A percentile compares a stretch with the other conserved stretches of the same genome.
These are phyloP conservation scores for Atherinosoma microstoma DNA, from an alignment of 2,797 vertebrate species.

Conservation along the genomic window DNA sequence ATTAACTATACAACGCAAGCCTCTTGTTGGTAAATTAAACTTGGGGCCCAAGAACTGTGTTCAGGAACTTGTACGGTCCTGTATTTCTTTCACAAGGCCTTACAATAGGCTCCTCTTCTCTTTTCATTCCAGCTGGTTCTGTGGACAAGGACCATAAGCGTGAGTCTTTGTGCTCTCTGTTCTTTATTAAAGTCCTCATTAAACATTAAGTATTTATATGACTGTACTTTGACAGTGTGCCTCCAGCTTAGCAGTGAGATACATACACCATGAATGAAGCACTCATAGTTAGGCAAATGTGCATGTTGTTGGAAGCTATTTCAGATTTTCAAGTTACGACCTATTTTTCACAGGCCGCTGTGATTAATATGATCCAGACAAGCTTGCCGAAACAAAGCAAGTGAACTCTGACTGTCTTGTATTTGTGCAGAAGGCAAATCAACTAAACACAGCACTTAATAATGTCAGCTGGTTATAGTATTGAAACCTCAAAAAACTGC, in stretches of 20 bases:
- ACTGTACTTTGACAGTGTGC: slow-evolving; percentile 68
- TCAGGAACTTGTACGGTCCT: slow-evolving; percentile 49
- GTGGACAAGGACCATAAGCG: slow-evolving; percentile 50
- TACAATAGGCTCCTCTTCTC: slow-evolving; percentile 43
- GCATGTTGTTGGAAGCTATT: slow-evolving; percentile 35
- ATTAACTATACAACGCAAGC: slow-evolving; percentile 55
- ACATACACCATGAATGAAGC: slow-evolving; percentile 63
- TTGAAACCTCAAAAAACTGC: slow-evolving; percentile 77
- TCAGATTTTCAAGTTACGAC: slow-evolving; percentile 58
- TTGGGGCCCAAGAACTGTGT: slow-evolving; percentile 63
- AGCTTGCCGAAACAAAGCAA: slow-evolving; percentile 71
- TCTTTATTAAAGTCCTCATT: slow-evolving; percentile 63
- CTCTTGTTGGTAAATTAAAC: slow-evolving; percentile 54
- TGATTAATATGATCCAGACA: slow-evolving; percentile 69
- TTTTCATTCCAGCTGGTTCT: slow-evolving; percentile 64
- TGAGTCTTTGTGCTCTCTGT: slow-evolving; percentile 68
- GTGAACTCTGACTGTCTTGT: slow-evolving; percentile 65
- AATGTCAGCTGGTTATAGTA: slow-evolving; percentile 64
- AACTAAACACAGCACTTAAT: slow-evolving; percentile 64
- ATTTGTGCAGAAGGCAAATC: slow-evolving; percentile 49
- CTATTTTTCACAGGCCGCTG: slow-evolving; percentile 65
- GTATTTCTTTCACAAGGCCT: slow-evolving; percentile 52
- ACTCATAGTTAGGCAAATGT: slow-evolving; percentile 57
- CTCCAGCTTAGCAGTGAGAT: slow-evolving; percentile 67
- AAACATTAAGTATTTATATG: slow-evolving; percentile 71